phyloP scores from a whole-genome alignment of 2,888 invertebrate species.

The Erannis defoliaria region DNA sequence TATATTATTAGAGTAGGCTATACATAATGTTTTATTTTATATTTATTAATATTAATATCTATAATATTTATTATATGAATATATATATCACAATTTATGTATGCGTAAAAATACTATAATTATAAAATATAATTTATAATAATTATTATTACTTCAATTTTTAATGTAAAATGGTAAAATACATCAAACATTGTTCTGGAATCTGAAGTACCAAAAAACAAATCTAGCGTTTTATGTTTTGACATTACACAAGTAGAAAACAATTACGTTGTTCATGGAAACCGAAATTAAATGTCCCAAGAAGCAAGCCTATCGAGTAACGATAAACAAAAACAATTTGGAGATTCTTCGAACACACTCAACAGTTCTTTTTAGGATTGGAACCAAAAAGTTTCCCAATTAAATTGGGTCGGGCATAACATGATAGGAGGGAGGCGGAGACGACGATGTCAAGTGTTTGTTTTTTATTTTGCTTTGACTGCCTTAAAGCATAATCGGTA shows the following conservation, averaged over 20 bases:
- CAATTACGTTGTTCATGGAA: slow-evolving; percentile 20
- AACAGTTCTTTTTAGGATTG: slow-evolving; percentile 57
- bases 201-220: too few species aligned
- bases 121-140: too few species aligned
- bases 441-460: slow-evolving; percentile 17
- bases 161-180: too few species aligned
- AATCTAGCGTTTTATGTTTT: not conserved
- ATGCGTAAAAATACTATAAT: too few species aligned
- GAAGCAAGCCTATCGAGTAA: slow-evolving; percentile 50
- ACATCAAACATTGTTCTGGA: too few species aligned
- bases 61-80: too few species aligned
- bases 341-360: slow-evolving; percentile 64
- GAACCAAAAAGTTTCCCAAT: slow-evolving; percentile 75
- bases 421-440: slow-evolving; percentile 16
- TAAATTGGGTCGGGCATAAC: slow-evolving; percentile 46
- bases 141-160: too few species aligned
- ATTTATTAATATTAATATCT: too few species aligned
- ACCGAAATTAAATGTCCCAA: slow-evolving; percentile 52
- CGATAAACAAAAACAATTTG: slow-evolving; percentile 71
- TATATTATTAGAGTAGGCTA: too few species aligned
- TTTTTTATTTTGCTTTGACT: not conserved
- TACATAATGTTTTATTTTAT: too few species aligned
- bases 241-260: not conserved
- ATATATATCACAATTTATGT: too few species aligned
- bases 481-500: too few species aligned